These are phyloP conservation scores for Formica aserva DNA, from an alignment of 2,888 invertebrate species.

Conservation along the genomic window DNA sequence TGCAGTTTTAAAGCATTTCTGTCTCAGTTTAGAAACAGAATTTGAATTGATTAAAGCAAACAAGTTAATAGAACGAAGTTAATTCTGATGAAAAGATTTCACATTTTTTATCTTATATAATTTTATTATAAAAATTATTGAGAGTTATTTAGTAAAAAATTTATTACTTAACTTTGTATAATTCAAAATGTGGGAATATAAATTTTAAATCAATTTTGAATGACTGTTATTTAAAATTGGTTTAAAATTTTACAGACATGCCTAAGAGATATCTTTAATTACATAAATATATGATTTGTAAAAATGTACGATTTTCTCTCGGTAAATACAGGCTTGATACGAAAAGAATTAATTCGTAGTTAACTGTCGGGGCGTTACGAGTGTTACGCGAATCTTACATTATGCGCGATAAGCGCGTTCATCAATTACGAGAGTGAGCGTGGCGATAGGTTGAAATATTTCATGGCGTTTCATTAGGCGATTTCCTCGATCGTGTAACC, in stretches of 20 bases:
- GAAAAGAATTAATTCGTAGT: slow-evolving; percentile 18
- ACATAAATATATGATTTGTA: not conserved
- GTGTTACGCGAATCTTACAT: slow-evolving; percentile 38
- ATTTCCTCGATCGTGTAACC: slow-evolving; percentile 47
- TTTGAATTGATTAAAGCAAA: not conserved
- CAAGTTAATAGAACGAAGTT: not conserved
- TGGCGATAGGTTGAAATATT: slow-evolving; percentile 54
- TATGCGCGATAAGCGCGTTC: slow-evolving; percentile 42
- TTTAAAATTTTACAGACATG: not conserved
- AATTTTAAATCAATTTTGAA: not conserved
- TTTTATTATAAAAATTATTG: not conserved
- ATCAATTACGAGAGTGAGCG: slow-evolving; percentile 35
- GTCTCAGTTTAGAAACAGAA: not conserved
- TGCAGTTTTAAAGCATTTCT: slow-evolving; percentile 17
- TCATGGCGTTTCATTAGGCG: slow-evolving; percentile 31
- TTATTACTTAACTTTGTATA: not conserved
- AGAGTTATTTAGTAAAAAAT: not conserved
- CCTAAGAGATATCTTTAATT: not conserved
- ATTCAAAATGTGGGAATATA: not conserved
- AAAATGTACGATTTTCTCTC: not conserved
- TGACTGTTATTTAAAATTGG: not conserved
- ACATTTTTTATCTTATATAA: not conserved
- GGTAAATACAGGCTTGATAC: not conserved
- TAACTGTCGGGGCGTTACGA: slow-evolving; percentile 22
- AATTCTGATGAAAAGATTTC: not conserved